A percentile compares a stretch with the other conserved stretches of the same genome.
phyloP scores from a whole-genome alignment of 2,888 invertebrate species.

The Temnothorax ravouxi region DNA sequence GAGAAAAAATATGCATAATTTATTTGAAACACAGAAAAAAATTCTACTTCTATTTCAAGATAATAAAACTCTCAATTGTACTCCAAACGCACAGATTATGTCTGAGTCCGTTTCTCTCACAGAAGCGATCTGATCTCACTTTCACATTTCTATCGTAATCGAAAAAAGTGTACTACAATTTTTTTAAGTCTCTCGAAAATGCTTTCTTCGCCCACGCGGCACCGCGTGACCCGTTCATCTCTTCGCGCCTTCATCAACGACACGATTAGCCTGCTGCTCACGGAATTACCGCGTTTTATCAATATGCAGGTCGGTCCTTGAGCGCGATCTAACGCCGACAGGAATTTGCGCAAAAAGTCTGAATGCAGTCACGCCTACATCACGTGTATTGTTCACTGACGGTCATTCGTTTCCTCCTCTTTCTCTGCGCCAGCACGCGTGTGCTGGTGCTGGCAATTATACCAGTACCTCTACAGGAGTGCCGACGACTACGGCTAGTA shows the following conservation, averaged over 20 bases:
- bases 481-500: conserved; percentile 27
- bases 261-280: neutral
- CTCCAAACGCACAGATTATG: neutral
- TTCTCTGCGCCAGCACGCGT: conserved; percentile 32
- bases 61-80: neutral
- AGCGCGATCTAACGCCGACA: conserved; percentile 40
- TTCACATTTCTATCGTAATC: neutral
- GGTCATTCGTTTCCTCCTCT: conserved; percentile 56
- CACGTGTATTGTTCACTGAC: conserved; percentile 49
- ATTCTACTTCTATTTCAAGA: neutral
- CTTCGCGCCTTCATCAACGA: neutral
- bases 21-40: neutral
- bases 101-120: neutral
- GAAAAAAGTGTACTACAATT: neutral
- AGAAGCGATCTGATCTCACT: neutral
- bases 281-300: conserved; percentile 20
- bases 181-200: neutral
- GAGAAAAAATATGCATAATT: neutral
- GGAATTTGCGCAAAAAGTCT: conserved; percentile 50
- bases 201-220: neutral
- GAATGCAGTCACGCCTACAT: conserved; percentile 52
- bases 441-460: conserved; percentile 27
- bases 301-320: conserved; percentile 37
- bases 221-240: neutral
- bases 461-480: conserved; percentile 35